Evolutionary conservation across 2,113 vertebrate genomes (phyloP).

Genomic region (Grallaria varia): DNA sequence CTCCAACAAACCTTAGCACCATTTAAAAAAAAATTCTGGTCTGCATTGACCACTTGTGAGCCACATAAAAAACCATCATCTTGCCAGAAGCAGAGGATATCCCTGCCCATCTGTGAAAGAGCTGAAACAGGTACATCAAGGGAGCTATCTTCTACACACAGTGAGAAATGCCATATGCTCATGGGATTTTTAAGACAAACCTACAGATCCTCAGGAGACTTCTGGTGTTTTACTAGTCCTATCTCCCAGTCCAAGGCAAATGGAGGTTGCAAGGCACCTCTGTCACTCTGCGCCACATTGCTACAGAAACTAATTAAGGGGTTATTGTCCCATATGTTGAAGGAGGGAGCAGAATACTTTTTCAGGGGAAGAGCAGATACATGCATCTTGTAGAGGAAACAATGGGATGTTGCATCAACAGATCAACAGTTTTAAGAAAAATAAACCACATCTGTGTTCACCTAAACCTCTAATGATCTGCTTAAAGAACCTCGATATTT

Average conservation of each 20-base stretch:
- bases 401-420: neutral
- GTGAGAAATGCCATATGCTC: neutral
- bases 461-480: neutral
- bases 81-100: neutral
- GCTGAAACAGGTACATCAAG: neutral
- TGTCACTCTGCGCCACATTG: neutral
- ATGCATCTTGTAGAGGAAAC: neutral
- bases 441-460: neutral
- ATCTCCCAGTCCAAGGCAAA: neutral
- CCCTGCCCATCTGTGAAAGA: neutral
- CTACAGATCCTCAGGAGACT: neutral
- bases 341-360: neutral
- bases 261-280: neutral
- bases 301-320: neutral
- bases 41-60: neutral
- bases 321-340: neutral
- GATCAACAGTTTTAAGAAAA: neutral
- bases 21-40: neutral
- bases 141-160: neutral
- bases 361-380: neutral
- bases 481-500: neutral
- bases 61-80: neutral
- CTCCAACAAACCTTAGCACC: neutral
- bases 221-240: neutral
- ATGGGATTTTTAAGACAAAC: neutral